phyloP scores from a whole-genome alignment of 1,140 invertebrate species.

The Ceratosolen fusciceps region DNA sequence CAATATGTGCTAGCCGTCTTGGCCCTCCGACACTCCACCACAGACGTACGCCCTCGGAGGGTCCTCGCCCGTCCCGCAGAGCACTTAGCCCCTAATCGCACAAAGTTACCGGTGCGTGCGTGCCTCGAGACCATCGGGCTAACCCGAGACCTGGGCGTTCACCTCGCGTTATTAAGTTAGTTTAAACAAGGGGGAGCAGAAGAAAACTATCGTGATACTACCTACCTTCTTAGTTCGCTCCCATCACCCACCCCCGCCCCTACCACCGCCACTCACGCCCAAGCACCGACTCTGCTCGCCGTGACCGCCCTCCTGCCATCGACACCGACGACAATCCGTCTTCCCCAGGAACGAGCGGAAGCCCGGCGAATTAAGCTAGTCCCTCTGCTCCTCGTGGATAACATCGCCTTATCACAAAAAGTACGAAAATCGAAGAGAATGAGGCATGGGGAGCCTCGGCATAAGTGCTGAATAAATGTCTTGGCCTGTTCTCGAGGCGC shows the following conservation, averaged over 20 bases:
- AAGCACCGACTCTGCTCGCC: background rate
- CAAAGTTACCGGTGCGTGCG: constrained; percentile 28
- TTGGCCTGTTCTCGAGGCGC: background rate
- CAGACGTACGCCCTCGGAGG: too few relatives aligned
- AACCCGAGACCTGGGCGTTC: constrained; percentile 32
- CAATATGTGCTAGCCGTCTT: background rate
- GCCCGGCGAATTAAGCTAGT: background rate
- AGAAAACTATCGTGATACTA: background rate
- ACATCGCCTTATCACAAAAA: background rate
- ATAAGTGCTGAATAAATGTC: background rate
- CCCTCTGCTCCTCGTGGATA: background rate
- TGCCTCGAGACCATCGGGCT: constrained; percentile 41
- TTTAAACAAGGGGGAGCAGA: constrained; percentile 38
- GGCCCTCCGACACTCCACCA: background rate
- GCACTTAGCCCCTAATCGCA: constrained; percentile 14
- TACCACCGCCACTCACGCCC: background rate
- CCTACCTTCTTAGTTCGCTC: background rate
- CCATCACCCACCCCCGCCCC: background rate
- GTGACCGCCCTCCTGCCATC: background rate
- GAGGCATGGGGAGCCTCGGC: background rate
- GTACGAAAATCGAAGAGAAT: background rate
- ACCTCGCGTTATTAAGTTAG: constrained; percentile 50
- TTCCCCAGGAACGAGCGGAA: background rate
- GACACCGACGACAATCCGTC: too few relatives aligned
- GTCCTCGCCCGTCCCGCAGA: background rate